Percentiles rank a stretch among this genome's conserved stretches.
These are phyloP conservation scores for Petaurus breviceps DNA, from an alignment of 2,113 vertebrate species.

Conservation along the genomic window DNA sequence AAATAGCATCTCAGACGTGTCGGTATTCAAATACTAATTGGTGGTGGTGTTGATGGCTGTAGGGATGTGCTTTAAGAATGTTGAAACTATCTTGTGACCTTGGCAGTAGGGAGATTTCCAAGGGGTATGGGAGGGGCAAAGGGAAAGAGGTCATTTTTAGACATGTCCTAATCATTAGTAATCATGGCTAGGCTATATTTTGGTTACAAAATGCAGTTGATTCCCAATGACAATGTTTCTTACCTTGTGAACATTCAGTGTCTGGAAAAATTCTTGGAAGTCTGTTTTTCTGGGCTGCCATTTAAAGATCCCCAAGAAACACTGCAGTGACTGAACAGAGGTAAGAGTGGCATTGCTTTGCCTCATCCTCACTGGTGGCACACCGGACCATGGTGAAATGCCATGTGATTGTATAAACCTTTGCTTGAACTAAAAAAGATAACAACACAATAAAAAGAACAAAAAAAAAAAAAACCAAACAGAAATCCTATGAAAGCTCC, in stretches of 20 bases:
- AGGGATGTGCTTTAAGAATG: not conserved
- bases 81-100: not conserved
- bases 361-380: not conserved
- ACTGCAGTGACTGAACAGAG: not conserved
- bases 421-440: not conserved
- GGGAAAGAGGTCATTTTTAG: not conserved
- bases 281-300: not conserved
- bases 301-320: slow-evolving; percentile 13
- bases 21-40: not conserved
- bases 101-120: not conserved
- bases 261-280: not conserved
- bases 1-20: not conserved
- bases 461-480: not conserved
- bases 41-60: not conserved
- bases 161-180: not conserved
- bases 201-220: slow-evolving; percentile 1
- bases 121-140: not conserved
- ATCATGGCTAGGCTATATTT: slow-evolving; percentile 23
- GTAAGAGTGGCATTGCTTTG: not conserved
- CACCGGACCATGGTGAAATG: not conserved
- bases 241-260: slow-evolving; percentile 32
- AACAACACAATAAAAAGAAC: no score
- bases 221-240: slow-evolving; percentile 1
- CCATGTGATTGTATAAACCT: not conserved
- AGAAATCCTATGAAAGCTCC: not conserved